A percentile compares a stretch with the other conserved stretches of the same genome.
Conservation (phyloP, 2,797 vertebrate genomes). For the Leptatherina wallacei region DNA sequence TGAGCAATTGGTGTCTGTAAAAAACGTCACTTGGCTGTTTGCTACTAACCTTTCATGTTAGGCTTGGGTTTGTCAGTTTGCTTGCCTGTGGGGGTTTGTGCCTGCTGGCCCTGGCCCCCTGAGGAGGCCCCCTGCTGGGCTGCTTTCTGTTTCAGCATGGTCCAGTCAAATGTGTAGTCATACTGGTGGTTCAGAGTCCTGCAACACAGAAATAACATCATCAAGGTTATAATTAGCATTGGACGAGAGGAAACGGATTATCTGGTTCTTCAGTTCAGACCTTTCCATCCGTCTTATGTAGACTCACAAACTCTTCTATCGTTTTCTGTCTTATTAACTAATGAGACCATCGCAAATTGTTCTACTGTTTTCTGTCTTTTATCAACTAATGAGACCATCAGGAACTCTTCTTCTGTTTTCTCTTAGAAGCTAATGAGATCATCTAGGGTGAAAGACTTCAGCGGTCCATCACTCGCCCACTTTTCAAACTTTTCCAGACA, state of each 20-base stretch:
- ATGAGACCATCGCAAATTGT: too few species aligned
- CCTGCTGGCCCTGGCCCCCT: conserved; percentile 98
- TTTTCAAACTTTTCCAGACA: background rate
- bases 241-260: too few species aligned
- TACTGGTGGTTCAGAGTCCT: conserved; percentile 99
- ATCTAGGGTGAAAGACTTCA: too few species aligned
- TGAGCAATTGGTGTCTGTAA: conserved; percentile 85
- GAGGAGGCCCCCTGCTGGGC: conserved; percentile 98
- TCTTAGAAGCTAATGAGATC: too few species aligned
- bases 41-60: conserved; percentile 99
- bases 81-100: conserved; percentile 99
- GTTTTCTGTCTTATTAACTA: too few species aligned
- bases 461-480: background rate
- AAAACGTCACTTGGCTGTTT: conserved; percentile 99
- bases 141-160: conserved; percentile 99
- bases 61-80: conserved; percentile 99
- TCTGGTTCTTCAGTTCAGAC: too few species aligned
- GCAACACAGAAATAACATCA: conserved; percentile 28
- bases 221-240: too few species aligned
- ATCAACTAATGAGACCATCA: too few species aligned
- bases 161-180: conserved; percentile 99
- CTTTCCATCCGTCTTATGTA: too few species aligned
- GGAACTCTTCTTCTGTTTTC: too few species aligned
- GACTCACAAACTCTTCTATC: too few species aligned
- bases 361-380: too few species aligned